Evolutionary conservation across 2,113 vertebrate species (phyloP), one percentile per base, ranked within the genome.

Genomic region (Pterophyllum scalare): DNA sequence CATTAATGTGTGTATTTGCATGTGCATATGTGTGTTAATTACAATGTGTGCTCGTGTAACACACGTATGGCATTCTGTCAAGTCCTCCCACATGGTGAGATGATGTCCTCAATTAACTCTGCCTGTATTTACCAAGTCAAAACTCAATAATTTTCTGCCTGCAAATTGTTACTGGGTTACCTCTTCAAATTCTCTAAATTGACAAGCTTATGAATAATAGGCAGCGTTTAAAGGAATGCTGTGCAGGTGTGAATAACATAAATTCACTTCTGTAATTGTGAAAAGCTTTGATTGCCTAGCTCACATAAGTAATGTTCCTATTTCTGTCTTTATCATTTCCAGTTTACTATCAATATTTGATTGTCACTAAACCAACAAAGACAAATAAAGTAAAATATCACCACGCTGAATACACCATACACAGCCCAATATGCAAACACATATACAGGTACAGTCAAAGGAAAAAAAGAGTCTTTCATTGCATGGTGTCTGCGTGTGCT

Each of bases 141-240:
- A 92, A 87, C 89, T 85, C 88, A 90, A 90, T 91, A 87, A 92
- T 92, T 90, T 91, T 38, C 84, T 28, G 82, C 81, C 88, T 93
- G 88, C 74, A 90, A 91, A 90, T 86, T 90, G 92, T 93, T 92
- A 88, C 92, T 64, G 83, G 85, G 89, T 94, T 95, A 90, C 91
- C 87, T 88, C 84, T 22, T 90, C 89, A 94, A 94, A 93, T 94
- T 89, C 87, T 84, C 87, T 88, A 90, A 93, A 95, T 92, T 94
- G 94, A 93, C 92, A 93, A 93, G 90, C 89, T 94, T 94, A 93
- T 94, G 92, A 94, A 93, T 94, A 96, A 95, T 90, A 93, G 92
- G 86, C 72, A 79, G 83, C 57, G 67, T 94, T 95, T 93, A 92
- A 93, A 92, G 76, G 89, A 87, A 88, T 79, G 88, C 94, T 82